Evolutionary conservation across 2,113 vertebrate genomes (phyloP).

Genomic region (Callopanchax toddi): DNA sequence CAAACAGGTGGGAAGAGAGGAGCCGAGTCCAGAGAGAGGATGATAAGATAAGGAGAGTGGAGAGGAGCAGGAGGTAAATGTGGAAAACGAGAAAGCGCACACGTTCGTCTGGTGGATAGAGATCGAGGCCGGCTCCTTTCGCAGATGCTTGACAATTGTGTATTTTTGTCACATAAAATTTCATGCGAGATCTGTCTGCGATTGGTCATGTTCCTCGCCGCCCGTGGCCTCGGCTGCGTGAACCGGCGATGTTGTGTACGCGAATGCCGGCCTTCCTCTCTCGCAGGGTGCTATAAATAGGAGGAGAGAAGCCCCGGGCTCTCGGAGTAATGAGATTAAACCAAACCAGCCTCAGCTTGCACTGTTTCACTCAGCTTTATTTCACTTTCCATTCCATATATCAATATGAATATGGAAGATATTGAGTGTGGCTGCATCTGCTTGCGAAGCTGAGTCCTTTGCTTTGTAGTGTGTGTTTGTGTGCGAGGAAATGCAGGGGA

Average conservation of each 20-base stretch:
- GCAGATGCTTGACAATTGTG: conserved; percentile 55
- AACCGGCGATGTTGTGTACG: conserved; percentile 42
- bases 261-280: conserved; percentile 45
- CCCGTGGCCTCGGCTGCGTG: conserved; percentile 23
- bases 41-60: conserved; percentile 44
- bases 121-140: conserved; percentile 44
- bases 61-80: conserved; percentile 41
- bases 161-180: conserved; percentile 69
- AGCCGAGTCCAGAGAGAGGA: conserved; percentile 22
- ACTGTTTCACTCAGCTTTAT: conserved; percentile 74
- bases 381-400: conserved; percentile 64
- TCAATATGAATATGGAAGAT: conserved; percentile 60
- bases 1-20: conserved; percentile 59
- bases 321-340: conserved; percentile 79
- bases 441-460: conserved; percentile 32
- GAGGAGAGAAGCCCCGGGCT: conserved; percentile 64
- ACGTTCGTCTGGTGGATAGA: conserved; percentile 28
- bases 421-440: conserved; percentile 53
- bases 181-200: conserved; percentile 38
- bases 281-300: conserved; percentile 78
- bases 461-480: conserved; percentile 22
- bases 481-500: not conserved
- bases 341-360: conserved; percentile 72
- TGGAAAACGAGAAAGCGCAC: conserved; percentile 12
- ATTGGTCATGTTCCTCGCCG: conserved; percentile 59